Evolutionary conservation across 1,140 invertebrate species (phyloP).

Genomic region (Hylaeus volcanicus): DNA sequence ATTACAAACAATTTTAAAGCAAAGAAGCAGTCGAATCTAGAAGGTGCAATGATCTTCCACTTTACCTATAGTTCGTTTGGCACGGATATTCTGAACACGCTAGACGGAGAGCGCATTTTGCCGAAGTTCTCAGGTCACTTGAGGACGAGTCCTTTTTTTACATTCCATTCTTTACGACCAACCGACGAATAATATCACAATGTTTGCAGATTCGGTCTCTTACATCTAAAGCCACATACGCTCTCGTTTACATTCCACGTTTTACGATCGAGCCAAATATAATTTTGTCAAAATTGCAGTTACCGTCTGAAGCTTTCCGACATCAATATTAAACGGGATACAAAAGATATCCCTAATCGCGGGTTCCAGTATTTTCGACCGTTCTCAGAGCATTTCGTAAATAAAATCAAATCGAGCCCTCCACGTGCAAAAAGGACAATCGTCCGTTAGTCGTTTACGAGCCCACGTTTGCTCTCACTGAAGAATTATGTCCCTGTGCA

Average conservation of each 20-base stretch:
- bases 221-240: conserved; percentile 20
- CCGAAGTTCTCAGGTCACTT: conserved; percentile 35
- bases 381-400: neutral
- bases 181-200: conserved; percentile 49
- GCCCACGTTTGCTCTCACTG: neutral
- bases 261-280: conserved; percentile 42
- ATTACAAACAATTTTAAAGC: neutral
- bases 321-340: conserved; percentile 16
- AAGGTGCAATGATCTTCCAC: too few relatives aligned
- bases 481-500: neutral
- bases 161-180: conserved; percentile 49
- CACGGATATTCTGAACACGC: neutral
- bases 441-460: too few relatives aligned
- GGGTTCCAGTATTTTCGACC: neutral
- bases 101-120: neutral
- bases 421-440: neutral
- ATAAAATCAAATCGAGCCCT: conserved; percentile 10
- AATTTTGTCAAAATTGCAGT: conserved; percentile 31
- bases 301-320: neutral
- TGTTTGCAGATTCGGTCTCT: conserved; percentile 44
- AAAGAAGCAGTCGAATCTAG: neutral
- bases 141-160: conserved; percentile 47
- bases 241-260: conserved; percentile 44
- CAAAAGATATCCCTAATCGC: conserved; percentile 16
- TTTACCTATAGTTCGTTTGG: too few relatives aligned